These are phyloP conservation scores for Clavelina lepadiformis DNA, from an alignment of 23 tunicate genomes.

Conservation along the genomic window DNA sequence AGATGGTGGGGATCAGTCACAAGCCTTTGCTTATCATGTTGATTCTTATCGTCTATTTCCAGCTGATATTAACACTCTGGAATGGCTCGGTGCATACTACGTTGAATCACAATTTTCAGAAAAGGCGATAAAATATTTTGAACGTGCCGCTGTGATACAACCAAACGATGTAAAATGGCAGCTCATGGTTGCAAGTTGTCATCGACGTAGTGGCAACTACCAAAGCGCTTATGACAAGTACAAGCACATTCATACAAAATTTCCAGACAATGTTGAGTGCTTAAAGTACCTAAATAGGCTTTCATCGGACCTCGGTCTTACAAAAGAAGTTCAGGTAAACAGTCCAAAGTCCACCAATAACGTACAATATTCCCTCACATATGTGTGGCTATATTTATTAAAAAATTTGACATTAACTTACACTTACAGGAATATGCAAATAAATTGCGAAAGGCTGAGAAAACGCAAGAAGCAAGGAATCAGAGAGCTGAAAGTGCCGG, in stretches of 20 bases:
- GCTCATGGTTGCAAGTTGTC: constrained; percentile 94
- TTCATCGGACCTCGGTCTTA: constrained; percentile 80
- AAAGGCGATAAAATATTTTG: constrained; percentile 86
- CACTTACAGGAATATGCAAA: constrained; percentile 65
- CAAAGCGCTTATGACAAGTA: constrained; percentile 91
- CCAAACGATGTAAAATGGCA: constrained; percentile 98
- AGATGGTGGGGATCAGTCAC: constrained; percentile 81
- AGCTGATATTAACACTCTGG: constrained; percentile 86
- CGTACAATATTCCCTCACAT: too few species aligned
- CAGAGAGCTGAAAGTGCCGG: constrained; percentile 57
- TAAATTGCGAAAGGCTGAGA: constrained; percentile 75
- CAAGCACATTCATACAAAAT: constrained; percentile 83
- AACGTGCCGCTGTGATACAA: constrained; percentile 93
- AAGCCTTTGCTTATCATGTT: constrained; percentile 86
- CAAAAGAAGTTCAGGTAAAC: constrained; percentile 74
- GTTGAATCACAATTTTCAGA: constrained; percentile 92
- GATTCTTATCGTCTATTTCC: constrained; percentile 94
- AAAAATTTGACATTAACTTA: neutral
- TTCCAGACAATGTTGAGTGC: constrained; percentile 94
- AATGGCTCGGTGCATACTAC: constrained; percentile 94
- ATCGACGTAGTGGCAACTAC: constrained; percentile 89
- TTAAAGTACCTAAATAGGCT: constrained; percentile 83
- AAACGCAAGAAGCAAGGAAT: constrained; percentile 41
- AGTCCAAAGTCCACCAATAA: too few species aligned
- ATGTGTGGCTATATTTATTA: neutral